These are phyloP conservation scores for Tipula unca DNA, from an alignment of 2,888 invertebrate genomes.

Conservation along the genomic window DNA sequence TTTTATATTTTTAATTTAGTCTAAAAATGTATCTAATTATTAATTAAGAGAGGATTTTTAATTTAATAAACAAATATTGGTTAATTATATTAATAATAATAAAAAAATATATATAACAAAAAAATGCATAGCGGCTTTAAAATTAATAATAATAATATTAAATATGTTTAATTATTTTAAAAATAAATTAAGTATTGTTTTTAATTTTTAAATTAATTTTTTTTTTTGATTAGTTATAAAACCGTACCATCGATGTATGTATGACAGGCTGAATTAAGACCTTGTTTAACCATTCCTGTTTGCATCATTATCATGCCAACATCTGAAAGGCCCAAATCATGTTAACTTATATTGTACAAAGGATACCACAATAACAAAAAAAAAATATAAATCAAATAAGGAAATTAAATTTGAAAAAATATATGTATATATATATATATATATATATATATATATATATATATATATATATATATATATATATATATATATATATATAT, in stretches of 20 bases:
- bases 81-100: not conserved
- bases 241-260: conserved; percentile 75
- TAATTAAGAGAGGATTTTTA: not conserved
- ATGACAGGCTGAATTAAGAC: conserved; percentile 64
- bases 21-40: not conserved
- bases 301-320: conserved; percentile 96
- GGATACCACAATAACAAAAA: not conserved
- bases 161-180: conserved; percentile 18
- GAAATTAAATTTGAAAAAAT: not conserved
- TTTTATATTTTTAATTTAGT: not conserved
- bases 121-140: conserved; percentile 20
- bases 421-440: conserved; percentile 22
- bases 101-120: not conserved
- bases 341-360: conserved; percentile 22
- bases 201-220: conserved; percentile 9
- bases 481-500: conserved; percentile 22
- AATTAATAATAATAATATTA: not conserved
- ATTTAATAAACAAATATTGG: not conserved
- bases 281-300: conserved; percentile 91
- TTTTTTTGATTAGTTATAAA: conserved; percentile 27
- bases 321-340: conserved; percentile 54
- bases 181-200: not conserved
- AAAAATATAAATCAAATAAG: conserved; percentile 26
- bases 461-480: conserved; percentile 22
- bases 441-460: conserved; percentile 20